Evolutionary conservation across 2,113 vertebrate species (phyloP).

Genomic region (Haplochromis vanheusdeni): DNA sequence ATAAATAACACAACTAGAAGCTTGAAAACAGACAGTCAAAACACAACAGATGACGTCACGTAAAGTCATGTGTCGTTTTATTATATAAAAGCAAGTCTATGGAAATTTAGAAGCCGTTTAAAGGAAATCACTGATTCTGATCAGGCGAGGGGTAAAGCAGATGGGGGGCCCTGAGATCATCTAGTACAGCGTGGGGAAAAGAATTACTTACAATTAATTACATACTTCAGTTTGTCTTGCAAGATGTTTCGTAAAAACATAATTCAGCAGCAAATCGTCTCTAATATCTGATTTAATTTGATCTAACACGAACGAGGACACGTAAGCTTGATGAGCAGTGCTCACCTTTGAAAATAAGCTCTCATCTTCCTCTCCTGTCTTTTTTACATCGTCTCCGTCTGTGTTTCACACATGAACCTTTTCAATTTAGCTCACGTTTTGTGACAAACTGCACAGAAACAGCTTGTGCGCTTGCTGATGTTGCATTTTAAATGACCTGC

Average conservation of each 20-base stretch:
- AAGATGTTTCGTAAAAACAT: rapidly evolving
- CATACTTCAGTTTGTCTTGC: not conserved
- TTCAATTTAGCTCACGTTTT: not conserved
- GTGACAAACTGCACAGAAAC: not conserved
- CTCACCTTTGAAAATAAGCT: not conserved
- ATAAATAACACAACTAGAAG: not conserved
- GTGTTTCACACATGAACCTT: not conserved
- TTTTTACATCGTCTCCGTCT: rapidly evolving
- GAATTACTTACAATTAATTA: not conserved
- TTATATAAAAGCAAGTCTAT: not conserved
- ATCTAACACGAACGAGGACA: rapidly evolving
- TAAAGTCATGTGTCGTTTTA: rapidly evolving
- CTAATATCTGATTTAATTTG: not conserved
- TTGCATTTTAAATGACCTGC: not conserved
- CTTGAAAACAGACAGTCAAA: not conserved
- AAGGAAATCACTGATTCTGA: not conserved
- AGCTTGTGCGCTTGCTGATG: not conserved
- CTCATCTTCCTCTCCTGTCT: not conserved
- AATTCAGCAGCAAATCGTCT: rapidly evolving
- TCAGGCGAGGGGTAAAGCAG: not conserved
- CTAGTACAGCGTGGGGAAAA: rapidly evolving
- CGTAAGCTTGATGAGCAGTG: not conserved
- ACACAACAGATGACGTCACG: not conserved
- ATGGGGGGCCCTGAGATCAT: not conserved
- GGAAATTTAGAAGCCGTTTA: rapidly evolving